Evolutionary conservation across 1,140 invertebrate genomes (phyloP).

Genomic region (Venturia canescens): DNA sequence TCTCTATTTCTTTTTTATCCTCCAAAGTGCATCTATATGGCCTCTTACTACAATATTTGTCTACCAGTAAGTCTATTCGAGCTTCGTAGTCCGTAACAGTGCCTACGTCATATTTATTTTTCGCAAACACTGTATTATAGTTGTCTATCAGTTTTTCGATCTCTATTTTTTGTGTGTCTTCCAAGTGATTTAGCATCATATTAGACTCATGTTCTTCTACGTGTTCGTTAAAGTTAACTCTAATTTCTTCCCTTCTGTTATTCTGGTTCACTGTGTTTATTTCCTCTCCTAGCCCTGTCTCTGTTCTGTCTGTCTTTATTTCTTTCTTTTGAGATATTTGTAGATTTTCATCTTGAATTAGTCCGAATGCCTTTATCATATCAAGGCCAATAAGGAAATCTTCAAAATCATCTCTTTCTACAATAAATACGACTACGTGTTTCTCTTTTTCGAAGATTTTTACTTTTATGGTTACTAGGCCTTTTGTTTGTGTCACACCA

Average conservation of each 20-base stretch:
- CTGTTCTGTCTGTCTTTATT: conserved; percentile 52
- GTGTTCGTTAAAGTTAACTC: conserved; percentile 65
- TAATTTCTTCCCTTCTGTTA: conserved; percentile 24
- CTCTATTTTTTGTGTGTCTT: conserved; percentile 55
- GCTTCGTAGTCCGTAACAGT: conserved; percentile 58
- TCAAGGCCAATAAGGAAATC: conserved; percentile 55
- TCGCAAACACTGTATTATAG: conserved; percentile 66
- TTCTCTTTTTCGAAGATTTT: conserved; percentile 54
- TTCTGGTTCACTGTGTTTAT: conserved; percentile 30
- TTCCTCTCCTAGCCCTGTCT: conserved; percentile 38
- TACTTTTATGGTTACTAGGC: conserved; percentile 54
- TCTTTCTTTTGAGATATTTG: conserved; percentile 50
- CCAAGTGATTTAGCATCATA: conserved; percentile 59
- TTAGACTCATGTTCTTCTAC: conserved; percentile 58
- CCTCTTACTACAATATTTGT: conserved; percentile 66
- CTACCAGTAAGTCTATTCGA: conserved; percentile 64
- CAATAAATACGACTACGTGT: conserved; percentile 49
- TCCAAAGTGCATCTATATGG: conserved; percentile 65
- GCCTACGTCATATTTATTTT: conserved; percentile 67
- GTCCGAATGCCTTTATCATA: conserved; percentile 50
- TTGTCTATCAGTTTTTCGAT: conserved; percentile 60
- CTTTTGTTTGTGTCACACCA: conserved; percentile 53
- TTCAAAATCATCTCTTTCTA: conserved; percentile 50
- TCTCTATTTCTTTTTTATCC: conserved; percentile 68
- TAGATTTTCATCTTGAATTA: conserved; percentile 54